Evolutionary conservation across 2,888 invertebrate species (phyloP).

Genomic region (Scaptomyza polygonia): DNA sequence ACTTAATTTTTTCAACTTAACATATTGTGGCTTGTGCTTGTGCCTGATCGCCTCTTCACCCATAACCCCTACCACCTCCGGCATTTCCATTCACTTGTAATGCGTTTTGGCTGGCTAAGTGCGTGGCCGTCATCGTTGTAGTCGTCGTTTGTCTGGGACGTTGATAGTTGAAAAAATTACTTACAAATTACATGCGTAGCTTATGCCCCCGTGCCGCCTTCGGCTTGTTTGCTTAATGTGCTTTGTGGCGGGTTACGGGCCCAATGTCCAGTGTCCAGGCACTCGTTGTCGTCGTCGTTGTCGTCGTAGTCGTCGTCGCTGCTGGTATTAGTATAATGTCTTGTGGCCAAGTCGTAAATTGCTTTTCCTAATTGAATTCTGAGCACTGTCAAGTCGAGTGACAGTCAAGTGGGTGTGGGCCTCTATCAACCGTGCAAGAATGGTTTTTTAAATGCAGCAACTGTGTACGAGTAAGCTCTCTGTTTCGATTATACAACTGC

Average conservation of each 20-base stretch:
- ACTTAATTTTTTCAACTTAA: conserved; percentile 75
- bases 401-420: conserved; percentile 61
- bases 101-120: conserved; percentile 62
- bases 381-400: conserved; percentile 65
- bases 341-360: conserved; percentile 74
- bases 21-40: conserved; percentile 67
- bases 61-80: not conserved
- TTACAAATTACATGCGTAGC: conserved; percentile 81
- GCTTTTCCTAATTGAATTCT: conserved; percentile 78
- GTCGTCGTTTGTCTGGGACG: conserved; percentile 64
- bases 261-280: conserved; percentile 32
- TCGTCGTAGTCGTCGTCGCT: conserved; percentile 23
- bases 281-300: conserved; percentile 9
- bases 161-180: conserved; percentile 80
- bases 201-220: conserved; percentile 78
- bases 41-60: conserved; percentile 23
- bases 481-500: not conserved
- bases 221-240: conserved; percentile 74
- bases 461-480: conserved; percentile 18
- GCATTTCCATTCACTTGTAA: conserved; percentile 30
- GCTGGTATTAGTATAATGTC: conserved; percentile 71
- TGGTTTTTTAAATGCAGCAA: conserved; percentile 19
- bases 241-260: conserved; percentile 60
- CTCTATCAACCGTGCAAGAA: conserved; percentile 33
- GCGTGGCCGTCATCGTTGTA: conserved; percentile 56